A percentile compares a stretch with the other conserved stretches of the same genome.
Conservation (phyloP, 2,888 invertebrate genomes). For the Sinodicranocentrus sp. region DNA sequence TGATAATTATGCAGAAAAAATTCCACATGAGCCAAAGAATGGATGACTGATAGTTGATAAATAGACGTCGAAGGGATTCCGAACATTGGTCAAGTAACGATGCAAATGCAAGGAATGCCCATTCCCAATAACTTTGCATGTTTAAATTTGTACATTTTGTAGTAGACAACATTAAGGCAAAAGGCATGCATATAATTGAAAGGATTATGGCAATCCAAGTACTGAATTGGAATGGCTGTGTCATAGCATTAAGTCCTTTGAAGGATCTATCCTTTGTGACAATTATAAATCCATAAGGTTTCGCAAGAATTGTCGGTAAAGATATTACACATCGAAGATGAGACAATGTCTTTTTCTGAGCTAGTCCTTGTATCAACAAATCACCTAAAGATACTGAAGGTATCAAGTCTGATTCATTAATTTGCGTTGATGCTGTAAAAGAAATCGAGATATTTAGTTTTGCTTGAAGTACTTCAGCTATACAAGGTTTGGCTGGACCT, state of each 20-base stretch:
- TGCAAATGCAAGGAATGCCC: constrained; percentile 28
- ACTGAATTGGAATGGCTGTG: constrained; percentile 26
- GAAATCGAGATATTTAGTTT: background rate
- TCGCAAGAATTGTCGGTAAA: background rate
- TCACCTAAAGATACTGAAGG: background rate
- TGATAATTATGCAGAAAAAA: constrained; percentile 23
- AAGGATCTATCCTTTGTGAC: background rate
- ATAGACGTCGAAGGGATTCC: constrained; percentile 4
- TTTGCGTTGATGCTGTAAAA: background rate
- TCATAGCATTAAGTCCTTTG: constrained; percentile 11
- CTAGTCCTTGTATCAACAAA: background rate
- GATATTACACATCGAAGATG: background rate
- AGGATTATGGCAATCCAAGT: constrained; percentile 16
- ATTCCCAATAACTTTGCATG: constrained; percentile 18
- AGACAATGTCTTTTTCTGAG: background rate
- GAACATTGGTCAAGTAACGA: constrained; percentile 31
- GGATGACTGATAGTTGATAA: background rate
- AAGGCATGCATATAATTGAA: background rate
- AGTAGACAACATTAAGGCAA: background rate
- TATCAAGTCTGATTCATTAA: background rate
- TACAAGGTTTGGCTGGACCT: background rate
- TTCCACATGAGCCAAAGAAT: constrained; percentile 37
- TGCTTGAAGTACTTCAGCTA: background rate
- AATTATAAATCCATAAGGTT: constrained; percentile 13
- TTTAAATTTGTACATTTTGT: background rate